Evolutionary conservation across 2,113 vertebrate species (phyloP).

Genomic region (Antigone vipio): DNA sequence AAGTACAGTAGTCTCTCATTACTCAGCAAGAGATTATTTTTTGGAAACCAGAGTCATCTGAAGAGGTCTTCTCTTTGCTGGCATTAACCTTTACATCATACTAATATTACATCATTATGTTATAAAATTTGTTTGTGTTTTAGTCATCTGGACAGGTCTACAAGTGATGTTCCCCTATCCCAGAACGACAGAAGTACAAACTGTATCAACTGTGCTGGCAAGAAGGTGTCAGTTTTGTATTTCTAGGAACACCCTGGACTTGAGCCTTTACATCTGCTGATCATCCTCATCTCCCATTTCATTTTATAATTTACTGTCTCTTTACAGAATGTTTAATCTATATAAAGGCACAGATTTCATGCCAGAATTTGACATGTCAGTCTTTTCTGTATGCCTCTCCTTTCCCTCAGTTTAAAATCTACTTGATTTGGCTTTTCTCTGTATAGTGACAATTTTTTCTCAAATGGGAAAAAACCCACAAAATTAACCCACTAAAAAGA

Average conservation of each 20-base stretch:
- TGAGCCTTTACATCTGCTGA: slow-evolving; percentile 46
- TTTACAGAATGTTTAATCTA: slow-evolving; percentile 49
- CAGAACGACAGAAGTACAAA: slow-evolving; percentile 3
- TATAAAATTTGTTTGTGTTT: slow-evolving; percentile 1
- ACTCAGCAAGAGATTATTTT: not conserved
- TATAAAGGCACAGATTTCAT: slow-evolving; percentile 32
- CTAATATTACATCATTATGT: not conserved
- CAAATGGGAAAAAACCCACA: not conserved
- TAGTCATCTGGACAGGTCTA: not conserved
- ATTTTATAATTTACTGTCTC: slow-evolving; percentile 30
- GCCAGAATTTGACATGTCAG: slow-evolving; percentile 18
- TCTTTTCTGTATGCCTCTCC: not conserved
- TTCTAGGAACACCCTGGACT: slow-evolving; percentile 38
- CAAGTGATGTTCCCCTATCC: not conserved
- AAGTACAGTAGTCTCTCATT: not conserved
- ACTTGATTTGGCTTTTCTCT: slow-evolving; percentile 11
- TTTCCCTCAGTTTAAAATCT: not conserved
- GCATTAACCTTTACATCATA: not conserved
- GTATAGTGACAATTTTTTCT: not conserved
- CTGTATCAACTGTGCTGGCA: slow-evolving; percentile 10
- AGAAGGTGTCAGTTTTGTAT: slow-evolving; percentile 3
- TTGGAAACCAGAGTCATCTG: not conserved
- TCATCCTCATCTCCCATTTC: slow-evolving; percentile 2
- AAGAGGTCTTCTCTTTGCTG: not conserved
- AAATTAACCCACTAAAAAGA: not conserved